A percentile compares a stretch with the other conserved stretches of the same genome.
These are phyloP conservation scores for Leptodactylus fuscus DNA, from an alignment of 2,113 vertebrate species.

Conservation along the genomic window DNA sequence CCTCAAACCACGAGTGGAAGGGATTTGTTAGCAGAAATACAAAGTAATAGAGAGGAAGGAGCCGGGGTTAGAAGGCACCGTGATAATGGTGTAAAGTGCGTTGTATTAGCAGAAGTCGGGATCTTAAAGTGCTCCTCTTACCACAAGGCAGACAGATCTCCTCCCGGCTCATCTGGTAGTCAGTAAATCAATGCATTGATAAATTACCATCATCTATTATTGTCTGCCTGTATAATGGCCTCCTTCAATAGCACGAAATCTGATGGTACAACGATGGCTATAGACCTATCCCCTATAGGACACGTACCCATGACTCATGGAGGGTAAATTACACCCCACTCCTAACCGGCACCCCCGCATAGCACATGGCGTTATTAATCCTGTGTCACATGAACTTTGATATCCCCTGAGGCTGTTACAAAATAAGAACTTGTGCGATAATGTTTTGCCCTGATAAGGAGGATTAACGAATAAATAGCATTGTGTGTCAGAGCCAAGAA, in stretches of 20 bases:
- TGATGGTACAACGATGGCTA: not conserved
- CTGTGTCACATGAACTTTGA: not conserved
- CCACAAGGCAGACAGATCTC: not conserved
- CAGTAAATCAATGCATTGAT: not conserved
- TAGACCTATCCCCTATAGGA: no score
- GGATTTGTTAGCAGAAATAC: no score
- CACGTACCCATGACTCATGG: no score
- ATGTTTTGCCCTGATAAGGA: no score
- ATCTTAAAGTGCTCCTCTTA: not conserved
- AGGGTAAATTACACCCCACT: not conserved
- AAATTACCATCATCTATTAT: not conserved
- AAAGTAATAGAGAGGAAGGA: not conserved
- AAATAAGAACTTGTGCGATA: no score
- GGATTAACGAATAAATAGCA: no score
- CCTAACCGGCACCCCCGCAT: no score
- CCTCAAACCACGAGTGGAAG: no score
- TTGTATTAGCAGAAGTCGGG: not conserved
- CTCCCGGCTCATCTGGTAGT: not conserved
- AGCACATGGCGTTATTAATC: no score
- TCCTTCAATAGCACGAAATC: not conserved
- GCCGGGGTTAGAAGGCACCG: not conserved
- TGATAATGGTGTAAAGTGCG: not conserved
- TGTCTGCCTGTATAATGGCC: not conserved
- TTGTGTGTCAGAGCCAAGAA: not conserved
- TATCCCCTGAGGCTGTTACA: no score